These are phyloP conservation scores for Cercopithecus mona DNA, from an alignment of 2,113 vertebrate species.

Conservation along the genomic window DNA sequence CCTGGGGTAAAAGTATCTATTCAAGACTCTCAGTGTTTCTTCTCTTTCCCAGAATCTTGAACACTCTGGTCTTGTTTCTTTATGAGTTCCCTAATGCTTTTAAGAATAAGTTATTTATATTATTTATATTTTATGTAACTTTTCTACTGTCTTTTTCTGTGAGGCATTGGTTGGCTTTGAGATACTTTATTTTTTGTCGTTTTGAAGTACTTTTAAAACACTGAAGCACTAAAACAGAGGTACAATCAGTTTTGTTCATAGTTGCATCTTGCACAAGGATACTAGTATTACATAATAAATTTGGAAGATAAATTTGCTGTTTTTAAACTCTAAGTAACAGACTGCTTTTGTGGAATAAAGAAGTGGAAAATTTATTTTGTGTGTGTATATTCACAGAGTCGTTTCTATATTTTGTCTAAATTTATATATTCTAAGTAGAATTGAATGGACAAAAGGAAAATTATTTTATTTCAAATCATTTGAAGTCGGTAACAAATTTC, in stretches of 20 bases:
- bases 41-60: background rate
- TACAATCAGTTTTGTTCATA: background rate
- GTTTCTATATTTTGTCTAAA: background rate
- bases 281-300: background rate
- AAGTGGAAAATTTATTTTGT: background rate
- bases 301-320: background rate
- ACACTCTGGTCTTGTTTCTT: background rate
- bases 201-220: background rate
- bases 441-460: conserved; percentile 20
- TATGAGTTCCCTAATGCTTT: background rate
- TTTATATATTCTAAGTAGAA: conserved; percentile 16
- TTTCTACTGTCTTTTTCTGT: background rate
- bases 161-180: background rate
- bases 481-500: background rate
- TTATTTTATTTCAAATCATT: conserved; percentile 34
- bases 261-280: background rate
- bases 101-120: background rate
- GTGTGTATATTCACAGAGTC: background rate
- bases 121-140: background rate
- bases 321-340: background rate
- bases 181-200: background rate
- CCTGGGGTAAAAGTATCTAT: background rate
- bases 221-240: background rate
- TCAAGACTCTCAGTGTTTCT: background rate
- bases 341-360: background rate